A percentile compares a stretch with the other conserved stretches of the same genome.
These are phyloP conservation scores for Papio anubis DNA, from an alignment of 2,113 vertebrate species.

Conservation along the genomic window DNA sequence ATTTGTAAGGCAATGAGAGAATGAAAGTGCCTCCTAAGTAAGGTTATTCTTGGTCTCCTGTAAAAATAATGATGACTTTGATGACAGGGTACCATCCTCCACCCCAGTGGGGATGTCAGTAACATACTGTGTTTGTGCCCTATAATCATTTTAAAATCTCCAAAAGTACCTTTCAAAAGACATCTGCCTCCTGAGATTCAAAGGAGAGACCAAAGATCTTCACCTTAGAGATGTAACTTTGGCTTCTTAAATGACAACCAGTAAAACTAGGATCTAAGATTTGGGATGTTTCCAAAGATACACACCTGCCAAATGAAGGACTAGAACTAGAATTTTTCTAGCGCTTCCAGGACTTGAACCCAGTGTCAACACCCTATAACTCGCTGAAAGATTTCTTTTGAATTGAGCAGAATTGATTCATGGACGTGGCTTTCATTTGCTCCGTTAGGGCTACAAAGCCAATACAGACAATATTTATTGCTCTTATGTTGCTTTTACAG, in stretches of 20 bases:
- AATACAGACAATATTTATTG: not conserved
- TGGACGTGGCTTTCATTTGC: not conserved
- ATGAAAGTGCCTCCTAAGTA: not conserved
- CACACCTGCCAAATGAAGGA: not conserved
- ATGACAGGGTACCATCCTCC: rapidly evolving
- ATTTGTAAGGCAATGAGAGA: not conserved
- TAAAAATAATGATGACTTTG: not conserved
- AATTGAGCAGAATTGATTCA: not conserved
- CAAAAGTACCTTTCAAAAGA: not conserved
- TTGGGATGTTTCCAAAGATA: not conserved
- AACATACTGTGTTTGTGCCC: not conserved
- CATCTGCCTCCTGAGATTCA: not conserved
- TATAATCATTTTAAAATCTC: not conserved
- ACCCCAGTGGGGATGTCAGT: not conserved
- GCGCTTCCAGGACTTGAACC: not conserved
- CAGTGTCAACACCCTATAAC: not conserved
- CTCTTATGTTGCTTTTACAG: not conserved
- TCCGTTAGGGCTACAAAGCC: not conserved
- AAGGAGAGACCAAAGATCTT: not conserved
- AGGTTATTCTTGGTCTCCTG: not conserved
- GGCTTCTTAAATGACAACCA: not conserved
- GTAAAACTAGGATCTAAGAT: not conserved
- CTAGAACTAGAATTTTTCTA: not conserved
- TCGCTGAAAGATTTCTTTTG: not conserved
- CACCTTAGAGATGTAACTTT: not conserved